phyloP scores from a whole-genome alignment of 2,888 invertebrate species.

The Tiliacea aurago region DNA sequence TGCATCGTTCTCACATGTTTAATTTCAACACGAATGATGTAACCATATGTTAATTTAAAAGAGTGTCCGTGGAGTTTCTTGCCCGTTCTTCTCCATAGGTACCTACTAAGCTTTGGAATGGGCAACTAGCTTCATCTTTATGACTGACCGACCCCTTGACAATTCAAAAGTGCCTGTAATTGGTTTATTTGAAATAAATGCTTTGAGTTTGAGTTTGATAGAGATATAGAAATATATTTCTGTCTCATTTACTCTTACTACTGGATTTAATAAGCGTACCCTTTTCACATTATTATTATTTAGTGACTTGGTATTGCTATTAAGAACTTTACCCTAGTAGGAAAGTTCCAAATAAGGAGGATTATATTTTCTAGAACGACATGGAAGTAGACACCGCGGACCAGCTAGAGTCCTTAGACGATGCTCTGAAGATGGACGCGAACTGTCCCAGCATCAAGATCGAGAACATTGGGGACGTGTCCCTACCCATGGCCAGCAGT shows the following conservation, averaged over 20 bases:
- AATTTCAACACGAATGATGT: too few species aligned
- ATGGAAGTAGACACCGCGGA: conserved; percentile 84
- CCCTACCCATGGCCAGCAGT: conserved; percentile 79
- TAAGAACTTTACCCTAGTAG: neutral
- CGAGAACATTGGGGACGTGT: conserved; percentile 80
- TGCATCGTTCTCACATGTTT: too few species aligned
- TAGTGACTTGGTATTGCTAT: neutral
- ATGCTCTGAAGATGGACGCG: conserved; percentile 76
- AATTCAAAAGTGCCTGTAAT: too few species aligned
- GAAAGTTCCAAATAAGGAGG: neutral
- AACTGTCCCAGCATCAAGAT: conserved; percentile 86
- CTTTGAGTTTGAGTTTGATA: too few species aligned
- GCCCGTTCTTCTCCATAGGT: too few species aligned
- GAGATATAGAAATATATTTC: too few species aligned
- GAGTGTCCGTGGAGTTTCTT: too few species aligned
- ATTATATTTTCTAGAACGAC: conserved; percentile 71
- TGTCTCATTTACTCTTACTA: neutral
- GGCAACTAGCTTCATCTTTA: too few species aligned
- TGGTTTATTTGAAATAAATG: too few species aligned
- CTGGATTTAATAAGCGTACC: neutral
- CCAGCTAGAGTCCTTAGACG: conserved; percentile 80
- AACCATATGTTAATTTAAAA: too few species aligned
- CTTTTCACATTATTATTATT: neutral
- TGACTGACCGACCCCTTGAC: too few species aligned
- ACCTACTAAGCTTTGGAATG: too few species aligned